Conservation (phyloP, 1,140 invertebrate genomes). For the Lepidostoma basale region DNA sequence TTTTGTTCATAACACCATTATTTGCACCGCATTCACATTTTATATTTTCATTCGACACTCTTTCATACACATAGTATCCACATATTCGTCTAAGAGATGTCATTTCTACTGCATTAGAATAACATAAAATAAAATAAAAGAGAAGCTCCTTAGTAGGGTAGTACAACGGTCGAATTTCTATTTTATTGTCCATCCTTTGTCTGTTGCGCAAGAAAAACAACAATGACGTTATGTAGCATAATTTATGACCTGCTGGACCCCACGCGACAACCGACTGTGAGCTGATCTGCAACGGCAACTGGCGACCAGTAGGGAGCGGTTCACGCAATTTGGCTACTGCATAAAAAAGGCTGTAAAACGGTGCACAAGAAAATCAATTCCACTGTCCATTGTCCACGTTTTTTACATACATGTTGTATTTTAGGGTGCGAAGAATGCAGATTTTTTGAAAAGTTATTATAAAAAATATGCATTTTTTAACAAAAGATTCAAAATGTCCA, state of each 20-base stretch:
- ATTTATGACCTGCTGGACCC: slow-evolving; percentile 28
- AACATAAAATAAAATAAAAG: neutral
- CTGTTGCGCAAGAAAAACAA: slow-evolving; percentile 18
- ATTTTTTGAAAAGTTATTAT: slow-evolving; percentile 33
- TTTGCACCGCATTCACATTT: too few relatives aligned
- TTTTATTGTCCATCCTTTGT: slow-evolving; percentile 32
- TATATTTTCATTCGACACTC: too few relatives aligned
- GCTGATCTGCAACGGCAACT: slow-evolving; percentile 3
- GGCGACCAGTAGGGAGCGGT: neutral
- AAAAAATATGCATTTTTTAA: slow-evolving; percentile 34
- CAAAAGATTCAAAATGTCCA: slow-evolving; percentile 25
- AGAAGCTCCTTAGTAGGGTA: too few relatives aligned
- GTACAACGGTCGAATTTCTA: slow-evolving; percentile 18
- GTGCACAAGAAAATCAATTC: slow-evolving; percentile 31
- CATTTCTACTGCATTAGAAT: neutral
- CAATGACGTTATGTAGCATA: slow-evolving; percentile 14
- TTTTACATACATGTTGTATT: slow-evolving; percentile 26
- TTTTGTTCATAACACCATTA: too few relatives aligned
- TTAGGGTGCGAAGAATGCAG: slow-evolving; percentile 31
- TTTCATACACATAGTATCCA: too few relatives aligned
- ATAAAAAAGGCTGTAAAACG: slow-evolving; percentile 18
- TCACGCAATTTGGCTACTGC: slow-evolving; percentile 30
- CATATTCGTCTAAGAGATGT: too few relatives aligned
- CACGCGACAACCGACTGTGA: slow-evolving; percentile 29
- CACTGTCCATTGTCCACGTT: slow-evolving; percentile 24